These are phyloP conservation scores for Paelopatides confundens DNA, from an alignment of 53 echinoderm and acorn worm genomes.

Conservation along the genomic window DNA sequence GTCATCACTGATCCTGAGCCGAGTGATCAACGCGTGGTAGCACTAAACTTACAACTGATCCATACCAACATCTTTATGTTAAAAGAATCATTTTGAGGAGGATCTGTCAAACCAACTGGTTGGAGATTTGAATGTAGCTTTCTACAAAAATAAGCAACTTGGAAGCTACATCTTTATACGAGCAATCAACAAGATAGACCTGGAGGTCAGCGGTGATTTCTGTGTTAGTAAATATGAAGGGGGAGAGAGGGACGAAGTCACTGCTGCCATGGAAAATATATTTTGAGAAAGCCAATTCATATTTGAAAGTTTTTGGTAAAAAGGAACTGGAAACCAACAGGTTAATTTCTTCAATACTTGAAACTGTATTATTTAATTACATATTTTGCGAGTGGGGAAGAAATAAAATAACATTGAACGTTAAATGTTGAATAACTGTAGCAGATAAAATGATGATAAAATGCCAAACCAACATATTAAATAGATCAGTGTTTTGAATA, in stretches of 20 bases:
- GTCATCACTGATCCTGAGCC: background rate
- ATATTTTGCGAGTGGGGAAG: too few relatives aligned
- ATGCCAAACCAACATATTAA: too few relatives aligned
- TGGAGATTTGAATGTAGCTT: constrained; percentile 3
- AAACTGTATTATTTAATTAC: too few relatives aligned
- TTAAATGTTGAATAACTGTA: too few relatives aligned
- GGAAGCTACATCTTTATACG: constrained; percentile 11
- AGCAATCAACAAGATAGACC: background rate
- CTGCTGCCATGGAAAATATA: background rate
- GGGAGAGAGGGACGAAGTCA: background rate
- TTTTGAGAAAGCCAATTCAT: background rate
- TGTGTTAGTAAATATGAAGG: constrained; percentile 8
- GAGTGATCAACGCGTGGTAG: background rate
- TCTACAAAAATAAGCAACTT: background rate
- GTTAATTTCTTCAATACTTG: too few relatives aligned
- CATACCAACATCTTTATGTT: constrained; percentile 6
- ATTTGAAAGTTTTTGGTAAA: background rate
- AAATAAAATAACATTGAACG: too few relatives aligned
- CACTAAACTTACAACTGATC: background rate
- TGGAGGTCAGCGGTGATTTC: background rate
- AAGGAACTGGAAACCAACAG: too few relatives aligned
- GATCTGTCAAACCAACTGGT: background rate
- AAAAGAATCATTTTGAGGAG: background rate
- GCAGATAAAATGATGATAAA: too few relatives aligned
- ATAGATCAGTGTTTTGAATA: too few relatives aligned